A percentile compares a stretch with the other conserved stretches of the same genome.
These are phyloP conservation scores for Parazoanthus atlanticus DNA, from an alignment of 92 coral and sea anemone genomes.

Conservation along the genomic window DNA sequence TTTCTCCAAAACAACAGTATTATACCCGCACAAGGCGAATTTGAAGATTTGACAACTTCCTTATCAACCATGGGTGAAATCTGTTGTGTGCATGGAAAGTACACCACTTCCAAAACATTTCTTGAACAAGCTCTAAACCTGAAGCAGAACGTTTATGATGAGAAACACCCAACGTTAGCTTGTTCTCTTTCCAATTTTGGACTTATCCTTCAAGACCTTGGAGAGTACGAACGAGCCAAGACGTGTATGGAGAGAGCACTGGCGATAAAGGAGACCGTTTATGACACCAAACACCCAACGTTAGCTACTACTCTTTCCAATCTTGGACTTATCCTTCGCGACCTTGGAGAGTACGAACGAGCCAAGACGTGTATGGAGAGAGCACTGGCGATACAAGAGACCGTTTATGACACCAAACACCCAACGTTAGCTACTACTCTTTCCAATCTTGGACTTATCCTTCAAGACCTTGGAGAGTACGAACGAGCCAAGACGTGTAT, in stretches of 20 bases:
- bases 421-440: constrained; percentile 26
- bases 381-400: constrained; percentile 34
- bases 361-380: no score
- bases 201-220: not conserved
- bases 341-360: not conserved
- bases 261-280: not conserved
- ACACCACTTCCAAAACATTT: not conserved
- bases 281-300: constrained; percentile 17
- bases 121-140: not conserved
- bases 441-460: not conserved
- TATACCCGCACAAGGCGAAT: not conserved
- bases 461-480: constrained; percentile 23
- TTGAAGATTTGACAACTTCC: not conserved
- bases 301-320: constrained; percentile 15
- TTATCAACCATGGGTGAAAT: not conserved
- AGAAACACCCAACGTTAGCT: not conserved
- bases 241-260: constrained; percentile 20
- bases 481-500: no score
- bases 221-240: not conserved
- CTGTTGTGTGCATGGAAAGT: not conserved
- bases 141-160: not conserved
- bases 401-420: constrained; percentile 1
- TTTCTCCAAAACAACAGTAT: not conserved
- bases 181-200: not conserved
- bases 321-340: not conserved